Evolutionary conservation across 2,113 vertebrate genomes (phyloP).

Genomic region (Ranitomeya imitator): DNA sequence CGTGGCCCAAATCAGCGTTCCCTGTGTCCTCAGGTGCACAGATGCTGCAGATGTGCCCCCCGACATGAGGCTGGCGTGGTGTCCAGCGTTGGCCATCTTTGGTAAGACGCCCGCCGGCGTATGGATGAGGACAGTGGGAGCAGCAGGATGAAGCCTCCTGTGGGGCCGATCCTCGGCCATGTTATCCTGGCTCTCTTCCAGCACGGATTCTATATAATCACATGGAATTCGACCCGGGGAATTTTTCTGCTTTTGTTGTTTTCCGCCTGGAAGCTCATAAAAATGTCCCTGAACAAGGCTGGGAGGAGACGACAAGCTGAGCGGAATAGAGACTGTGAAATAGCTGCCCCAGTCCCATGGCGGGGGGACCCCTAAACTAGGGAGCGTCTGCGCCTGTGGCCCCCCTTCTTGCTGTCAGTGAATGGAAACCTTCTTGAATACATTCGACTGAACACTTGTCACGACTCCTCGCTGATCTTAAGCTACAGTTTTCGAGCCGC

Average conservation of each 20-base stretch:
- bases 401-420: too few relatives aligned
- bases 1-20: too few relatives aligned
- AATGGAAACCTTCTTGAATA: too few relatives aligned
- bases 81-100: not conserved
- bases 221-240: slow-evolving; percentile 17
- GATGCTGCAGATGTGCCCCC: too few relatives aligned
- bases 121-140: not conserved
- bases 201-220: slow-evolving; percentile 34
- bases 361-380: not conserved
- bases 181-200: slow-evolving; percentile 16
- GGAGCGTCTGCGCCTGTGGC: not conserved
- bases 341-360: not conserved
- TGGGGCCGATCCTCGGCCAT: not conserved
- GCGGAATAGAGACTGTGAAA: slow-evolving; percentile 21
- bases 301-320: slow-evolving; percentile 7
- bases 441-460: too few relatives aligned
- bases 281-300: slow-evolving; percentile 18
- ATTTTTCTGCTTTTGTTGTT: slow-evolving; percentile 49
- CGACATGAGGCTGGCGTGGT: too few relatives aligned
- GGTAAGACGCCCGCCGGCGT: too few relatives aligned
- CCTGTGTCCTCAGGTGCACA: too few relatives aligned
- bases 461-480: too few relatives aligned
- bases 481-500: too few relatives aligned
- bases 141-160: not conserved
- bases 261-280: slow-evolving; percentile 52